These are phyloP conservation scores for Nymphalis io DNA, from an alignment of 1,140 invertebrate species.

Conservation along the genomic window DNA sequence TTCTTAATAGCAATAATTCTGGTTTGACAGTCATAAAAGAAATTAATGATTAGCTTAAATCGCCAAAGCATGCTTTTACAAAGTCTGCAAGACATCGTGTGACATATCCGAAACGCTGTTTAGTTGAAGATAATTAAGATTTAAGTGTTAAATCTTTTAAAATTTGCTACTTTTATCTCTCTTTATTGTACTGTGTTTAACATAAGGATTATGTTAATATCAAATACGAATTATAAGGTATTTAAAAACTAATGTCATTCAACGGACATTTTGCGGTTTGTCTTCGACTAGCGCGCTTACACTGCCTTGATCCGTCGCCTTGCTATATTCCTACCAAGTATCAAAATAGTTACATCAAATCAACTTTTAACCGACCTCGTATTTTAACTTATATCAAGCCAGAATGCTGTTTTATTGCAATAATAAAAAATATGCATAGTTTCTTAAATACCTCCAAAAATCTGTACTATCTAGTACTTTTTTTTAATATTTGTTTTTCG, in stretches of 20 bases:
- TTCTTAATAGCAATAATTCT: conserved; percentile 12
- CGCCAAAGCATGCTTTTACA: neutral
- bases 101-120: neutral
- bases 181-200: neutral
- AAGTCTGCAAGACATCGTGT: neutral
- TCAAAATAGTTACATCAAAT: neutral
- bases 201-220: neutral
- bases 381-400: conserved; percentile 12
- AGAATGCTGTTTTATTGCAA: conserved; percentile 25
- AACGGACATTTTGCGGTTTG: neutral
- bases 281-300: conserved; percentile 1
- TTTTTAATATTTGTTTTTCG: conserved; percentile 9
- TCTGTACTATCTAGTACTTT: conserved; percentile 6
- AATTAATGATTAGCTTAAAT: neutral
- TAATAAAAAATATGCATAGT: conserved; percentile 13
- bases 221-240: neutral
- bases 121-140: neutral
- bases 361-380: neutral
- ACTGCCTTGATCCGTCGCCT: conserved; percentile 28
- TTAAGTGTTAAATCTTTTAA: neutral
- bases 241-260: neutral
- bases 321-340: conserved; percentile 25
- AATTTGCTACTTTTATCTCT: neutral
- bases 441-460: conserved; percentile 10
- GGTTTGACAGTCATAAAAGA: conserved; percentile 2